Evolutionary conservation across 35 echinoderm and acorn worm species (phyloP).

Genomic region (Acanthaster planci): DNA sequence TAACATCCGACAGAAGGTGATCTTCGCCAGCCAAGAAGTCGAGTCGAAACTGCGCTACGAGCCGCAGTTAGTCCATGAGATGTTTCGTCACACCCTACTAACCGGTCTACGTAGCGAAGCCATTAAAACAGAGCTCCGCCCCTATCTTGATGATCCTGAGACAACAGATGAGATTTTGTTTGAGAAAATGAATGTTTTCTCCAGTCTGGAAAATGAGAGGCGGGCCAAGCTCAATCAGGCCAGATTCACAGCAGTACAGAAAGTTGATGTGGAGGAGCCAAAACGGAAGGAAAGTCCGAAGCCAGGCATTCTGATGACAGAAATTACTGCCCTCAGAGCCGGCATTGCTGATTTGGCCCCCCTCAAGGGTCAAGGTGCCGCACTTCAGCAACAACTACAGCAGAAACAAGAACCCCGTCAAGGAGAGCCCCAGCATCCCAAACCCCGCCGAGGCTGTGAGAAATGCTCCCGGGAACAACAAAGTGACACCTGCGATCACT

Average conservation of each 20-base stretch:
- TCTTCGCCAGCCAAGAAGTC: conserved; percentile 54
- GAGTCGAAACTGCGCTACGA: conserved; percentile 35
- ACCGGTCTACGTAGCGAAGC: conserved; percentile 49
- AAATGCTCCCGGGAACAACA: not conserved
- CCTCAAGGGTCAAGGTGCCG: not conserved
- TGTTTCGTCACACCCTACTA: conserved; percentile 40
- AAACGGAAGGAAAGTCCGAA: too few relatives aligned
- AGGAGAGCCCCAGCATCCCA: not conserved
- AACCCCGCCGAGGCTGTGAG: conserved; percentile 34
- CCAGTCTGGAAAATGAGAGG: conserved; percentile 37
- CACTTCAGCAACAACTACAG: not conserved
- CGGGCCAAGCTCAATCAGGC: not conserved
- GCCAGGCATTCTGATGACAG: not conserved
- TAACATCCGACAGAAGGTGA: conserved; percentile 55
- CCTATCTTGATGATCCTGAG: not conserved
- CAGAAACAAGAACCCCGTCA: not conserved
- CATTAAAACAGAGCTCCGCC: conserved; percentile 23
- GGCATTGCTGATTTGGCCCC: not conserved
- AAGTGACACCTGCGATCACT: conserved; percentile 24
- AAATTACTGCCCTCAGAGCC: not conserved
- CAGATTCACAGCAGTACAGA: too few relatives aligned
- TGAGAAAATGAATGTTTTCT: conserved; percentile 31
- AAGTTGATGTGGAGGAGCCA: too few relatives aligned
- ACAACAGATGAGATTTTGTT: conserved; percentile 54
- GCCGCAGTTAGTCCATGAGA: conserved; percentile 41